Base-by-base conservation (phyloP, 2,888 invertebrate genomes). In the Ditula angustiorana region DNA sequence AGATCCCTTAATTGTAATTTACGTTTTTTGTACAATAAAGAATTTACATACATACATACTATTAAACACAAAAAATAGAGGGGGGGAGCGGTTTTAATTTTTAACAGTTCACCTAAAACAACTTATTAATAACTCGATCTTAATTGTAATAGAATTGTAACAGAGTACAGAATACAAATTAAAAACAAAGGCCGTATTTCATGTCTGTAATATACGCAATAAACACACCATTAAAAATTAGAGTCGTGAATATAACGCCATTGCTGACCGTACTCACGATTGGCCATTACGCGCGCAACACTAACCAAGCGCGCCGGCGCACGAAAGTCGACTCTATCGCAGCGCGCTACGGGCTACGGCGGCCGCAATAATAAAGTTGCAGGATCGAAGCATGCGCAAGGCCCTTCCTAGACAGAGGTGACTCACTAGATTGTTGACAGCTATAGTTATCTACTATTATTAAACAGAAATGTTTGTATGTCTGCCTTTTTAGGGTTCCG, bases 351-450 rank as follows among this genome's bases (percentile, higher is more conserved):
- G 28, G 24, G 28, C 21, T 13, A 44, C 11, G 7, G 10, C 13
- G 52, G 10, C 41, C 13, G 59, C 47, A 56, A 23, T 1, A 13
- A 10, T 19, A 44, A 24, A 7, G 2, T 21, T 52, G 61, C 47
- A 11, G 30, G 47, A 44, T 33, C 41, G 35, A 13, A 58, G 64
- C 58, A 11, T 26, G 52, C 56, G 63, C 68, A 68, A 68, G 83
- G 82, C 75, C 62, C 55, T 35, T 67, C 67, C 67, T 67, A 67
- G 62, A 59, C 66, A 35, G 52, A 37, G n/a, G 49, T 78, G 76
- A 78, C 37, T 74, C 75, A 76, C 64, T 69, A 66, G 37, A 50
- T 46, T 59, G 58, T 56, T 47, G 46, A 47, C 53, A 59, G 58
- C 58, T 23, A 35, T 26, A 46, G 46, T 47, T 35, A 64, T 35